Percentiles rank a stretch among this genome's conserved stretches.
These are phyloP conservation scores for Luehdorfia chinensis DNA, from an alignment of 1,140 invertebrate genomes.

Conservation along the genomic window DNA sequence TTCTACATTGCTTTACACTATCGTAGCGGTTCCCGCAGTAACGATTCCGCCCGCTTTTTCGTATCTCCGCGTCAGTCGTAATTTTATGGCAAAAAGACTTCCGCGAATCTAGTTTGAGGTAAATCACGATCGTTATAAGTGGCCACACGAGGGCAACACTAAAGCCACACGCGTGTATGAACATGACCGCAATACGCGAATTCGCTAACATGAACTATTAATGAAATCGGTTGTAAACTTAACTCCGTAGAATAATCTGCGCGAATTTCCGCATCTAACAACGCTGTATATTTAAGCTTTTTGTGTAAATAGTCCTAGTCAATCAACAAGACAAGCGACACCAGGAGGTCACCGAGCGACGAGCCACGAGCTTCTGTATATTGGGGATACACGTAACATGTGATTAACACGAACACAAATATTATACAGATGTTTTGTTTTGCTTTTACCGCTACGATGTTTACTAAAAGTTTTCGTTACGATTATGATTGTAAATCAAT, in stretches of 20 bases:
- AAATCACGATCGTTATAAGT: neutral
- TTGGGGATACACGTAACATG: constrained; percentile 58
- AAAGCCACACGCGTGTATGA: constrained; percentile 19
- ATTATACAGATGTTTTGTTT: constrained; percentile 68
- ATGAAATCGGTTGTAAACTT: constrained; percentile 49
- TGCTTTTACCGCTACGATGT: constrained; percentile 75
- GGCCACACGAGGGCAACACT: constrained; percentile 21
- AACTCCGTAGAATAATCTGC: constrained; percentile 62
- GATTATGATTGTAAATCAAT: constrained; percentile 46
- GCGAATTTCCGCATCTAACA: constrained; percentile 72
- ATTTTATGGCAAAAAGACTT: constrained; percentile 47
- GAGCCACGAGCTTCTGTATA: constrained; percentile 33
- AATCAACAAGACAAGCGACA: constrained; percentile 34
- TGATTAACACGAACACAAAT: constrained; percentile 71
- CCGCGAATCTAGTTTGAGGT: constrained; percentile 15
- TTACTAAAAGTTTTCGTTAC: constrained; percentile 58
- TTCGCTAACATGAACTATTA: constrained; percentile 42
- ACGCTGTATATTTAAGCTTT: constrained; percentile 74
- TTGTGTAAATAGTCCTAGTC: constrained; percentile 69
- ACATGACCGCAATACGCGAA: constrained; percentile 32
- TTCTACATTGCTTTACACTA: constrained; percentile 44
- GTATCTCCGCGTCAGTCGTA: constrained; percentile 30
- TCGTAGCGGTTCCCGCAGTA: constrained; percentile 72
- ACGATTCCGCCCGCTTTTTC: constrained; percentile 54
- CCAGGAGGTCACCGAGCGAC: constrained; percentile 38